Conservation (phyloP, 2,797 vertebrate genomes). For the Myotis myotis region DNA sequence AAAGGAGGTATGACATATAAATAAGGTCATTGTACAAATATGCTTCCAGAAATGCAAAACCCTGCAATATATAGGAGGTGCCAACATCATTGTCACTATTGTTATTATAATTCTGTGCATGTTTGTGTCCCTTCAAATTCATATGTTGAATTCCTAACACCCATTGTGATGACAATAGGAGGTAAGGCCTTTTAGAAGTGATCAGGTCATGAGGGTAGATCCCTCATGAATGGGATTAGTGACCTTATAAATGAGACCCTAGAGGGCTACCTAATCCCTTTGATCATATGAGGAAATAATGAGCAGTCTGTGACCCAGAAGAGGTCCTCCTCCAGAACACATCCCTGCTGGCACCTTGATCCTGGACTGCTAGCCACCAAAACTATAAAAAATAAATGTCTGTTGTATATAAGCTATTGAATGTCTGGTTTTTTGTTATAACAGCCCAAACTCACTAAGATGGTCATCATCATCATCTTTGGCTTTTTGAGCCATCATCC, state of each 20-base stretch:
- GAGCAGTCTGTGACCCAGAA: background rate
- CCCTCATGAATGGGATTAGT: background rate
- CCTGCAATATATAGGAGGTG: background rate
- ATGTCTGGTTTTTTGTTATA: background rate
- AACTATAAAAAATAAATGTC: background rate
- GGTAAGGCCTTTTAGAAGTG: background rate
- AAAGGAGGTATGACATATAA: background rate
- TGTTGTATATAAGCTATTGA: background rate
- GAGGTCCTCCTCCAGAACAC: background rate
- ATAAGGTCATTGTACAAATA: background rate
- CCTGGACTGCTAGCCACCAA: background rate
- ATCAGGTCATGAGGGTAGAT: background rate
- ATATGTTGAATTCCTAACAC: background rate
- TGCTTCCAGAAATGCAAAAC: background rate
- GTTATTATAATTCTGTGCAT: background rate
- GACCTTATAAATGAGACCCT: background rate
- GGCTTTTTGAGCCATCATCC: background rate
- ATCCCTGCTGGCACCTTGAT: background rate
- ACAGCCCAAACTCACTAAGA: background rate
- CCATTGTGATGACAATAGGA: background rate
- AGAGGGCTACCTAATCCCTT: background rate
- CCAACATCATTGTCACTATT: background rate
- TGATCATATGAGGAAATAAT: background rate
- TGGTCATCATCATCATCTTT: background rate
- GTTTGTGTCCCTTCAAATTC: background rate